phyloP scores from a whole-genome alignment of 2,113 vertebrate species.

The Microtus pennsylvanicus region DNA sequence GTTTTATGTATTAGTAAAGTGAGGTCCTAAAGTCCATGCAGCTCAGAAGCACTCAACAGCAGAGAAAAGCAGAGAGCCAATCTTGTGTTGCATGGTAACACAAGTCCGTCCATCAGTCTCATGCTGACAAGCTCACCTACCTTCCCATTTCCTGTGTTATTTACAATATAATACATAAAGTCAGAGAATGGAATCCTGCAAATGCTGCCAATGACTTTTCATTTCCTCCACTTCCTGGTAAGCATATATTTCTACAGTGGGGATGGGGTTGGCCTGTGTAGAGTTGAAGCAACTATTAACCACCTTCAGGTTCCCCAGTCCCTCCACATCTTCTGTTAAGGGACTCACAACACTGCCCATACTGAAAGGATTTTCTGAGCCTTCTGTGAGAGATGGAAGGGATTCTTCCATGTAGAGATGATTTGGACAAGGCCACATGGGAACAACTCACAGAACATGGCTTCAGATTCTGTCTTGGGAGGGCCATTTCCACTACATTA shows the following conservation, averaged over 20 bases:
- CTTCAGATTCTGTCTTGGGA: neutral
- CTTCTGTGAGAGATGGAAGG: neutral
- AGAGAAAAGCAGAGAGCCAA: neutral
- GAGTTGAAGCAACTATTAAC: neutral
- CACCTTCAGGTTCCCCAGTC: neutral
- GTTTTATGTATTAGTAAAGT: slow-evolving; percentile 21
- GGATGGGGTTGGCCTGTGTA: too few relatives aligned
- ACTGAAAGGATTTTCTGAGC: slow-evolving; percentile 13
- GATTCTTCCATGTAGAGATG: slow-evolving; percentile 59
- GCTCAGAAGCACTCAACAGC: neutral
- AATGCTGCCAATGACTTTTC: neutral
- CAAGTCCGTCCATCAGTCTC: neutral
- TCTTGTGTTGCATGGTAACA: neutral
- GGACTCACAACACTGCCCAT: neutral
- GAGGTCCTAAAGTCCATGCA: neutral
- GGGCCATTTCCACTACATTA: slow-evolving; percentile 35
- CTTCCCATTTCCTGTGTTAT: neutral
- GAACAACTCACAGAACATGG: neutral
- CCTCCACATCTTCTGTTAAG: neutral
- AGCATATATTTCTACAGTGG: neutral
- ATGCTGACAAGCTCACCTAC: neutral
- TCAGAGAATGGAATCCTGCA: neutral
- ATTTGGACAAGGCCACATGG: neutral
- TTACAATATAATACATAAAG: neutral
- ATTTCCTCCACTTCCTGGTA: neutral